These are phyloP conservation scores for Equus quagga DNA, from an alignment of 2,113 vertebrate species.

Conservation along the genomic window DNA sequence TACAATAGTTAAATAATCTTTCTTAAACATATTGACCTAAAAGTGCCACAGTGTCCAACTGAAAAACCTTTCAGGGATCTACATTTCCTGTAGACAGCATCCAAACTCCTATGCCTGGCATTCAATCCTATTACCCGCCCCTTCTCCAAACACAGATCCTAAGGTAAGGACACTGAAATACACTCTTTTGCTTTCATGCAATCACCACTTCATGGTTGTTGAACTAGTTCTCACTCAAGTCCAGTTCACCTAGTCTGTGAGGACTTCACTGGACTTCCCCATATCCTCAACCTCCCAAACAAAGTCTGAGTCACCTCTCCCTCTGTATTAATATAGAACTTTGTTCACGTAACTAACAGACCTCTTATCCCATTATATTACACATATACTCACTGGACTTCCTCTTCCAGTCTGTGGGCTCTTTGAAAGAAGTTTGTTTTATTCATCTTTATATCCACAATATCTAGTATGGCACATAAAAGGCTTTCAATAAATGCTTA, in stretches of 20 bases:
- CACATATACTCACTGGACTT: not conserved
- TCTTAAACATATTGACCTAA: not conserved
- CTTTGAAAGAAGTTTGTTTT: not conserved
- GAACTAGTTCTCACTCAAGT: not conserved
- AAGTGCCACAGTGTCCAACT: not conserved
- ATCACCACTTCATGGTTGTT: not conserved
- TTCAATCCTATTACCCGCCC: not conserved
- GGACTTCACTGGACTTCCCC: not conserved
- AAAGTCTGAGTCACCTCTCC: not conserved
- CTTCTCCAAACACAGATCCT: not conserved
- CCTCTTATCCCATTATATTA: not conserved
- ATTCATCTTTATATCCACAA: not conserved
- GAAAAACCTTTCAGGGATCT: not conserved
- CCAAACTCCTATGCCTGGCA: not conserved
- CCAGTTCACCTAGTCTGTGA: not conserved
- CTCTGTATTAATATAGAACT: not conserved
- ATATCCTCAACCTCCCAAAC: not conserved
- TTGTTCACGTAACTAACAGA: not conserved
- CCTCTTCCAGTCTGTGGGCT: not conserved
- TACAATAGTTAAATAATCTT: not conserved
- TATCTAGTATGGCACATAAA: not conserved
- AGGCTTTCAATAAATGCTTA: not conserved
- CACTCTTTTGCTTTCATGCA: not conserved
- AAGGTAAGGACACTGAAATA: not conserved
- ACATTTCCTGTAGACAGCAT: not conserved